Base-by-base conservation (phyloP, 2,888 invertebrate species). In the Apoda limacodes region DNA sequence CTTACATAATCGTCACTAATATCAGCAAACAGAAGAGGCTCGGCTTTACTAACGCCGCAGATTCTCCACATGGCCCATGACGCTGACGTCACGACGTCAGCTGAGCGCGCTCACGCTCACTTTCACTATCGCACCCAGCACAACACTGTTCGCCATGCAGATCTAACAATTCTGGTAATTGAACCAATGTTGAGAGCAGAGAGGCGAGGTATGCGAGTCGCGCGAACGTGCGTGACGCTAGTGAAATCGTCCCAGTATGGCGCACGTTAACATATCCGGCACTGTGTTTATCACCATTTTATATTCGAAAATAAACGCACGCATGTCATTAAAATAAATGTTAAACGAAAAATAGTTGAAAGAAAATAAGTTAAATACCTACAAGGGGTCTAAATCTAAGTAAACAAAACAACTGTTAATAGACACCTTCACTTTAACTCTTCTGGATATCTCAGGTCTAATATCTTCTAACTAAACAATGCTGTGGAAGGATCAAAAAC, bases 41-140 rank as follows among this genome's bases (percentile, higher is more conserved):
- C 63, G 48, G 61, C 70, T 60, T 75, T 78, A 71, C 70, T 74
- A 65, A 74, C 70, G 63, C 76, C 75, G 60, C 80, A 78, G 51
- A 76, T 76, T 57, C 59, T 78, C 78, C 78, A 78, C 80, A 80
- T 78, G 70, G 72, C 67, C 76, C 78, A 76, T 76, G 63, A 60
- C 69, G 58, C 51, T 17, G 53, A 60, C 68, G 64, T 62, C 68
- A 65, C 58, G 50, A 59, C 64, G 62, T 63, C 65, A 62, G 59
- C 39, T 34, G 47, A 33, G 55, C 60, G n/a, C n/a, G n/a, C n/a
- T n/a, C n/a, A n/a, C n/a, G n/a, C n/a, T n/a, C n/a, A n/a, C n/a
- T n/a, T n/a, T n/a, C n/a, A n/a, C n/a, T n/a, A n/a, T n/a, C n/a
- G n/a, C n/a, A n/a, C n/a, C 56, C 72, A 69, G 70, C 72, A 70